Evolutionary conservation across 2,797 vertebrate genomes (phyloP).

Genomic region (Sarcophilus harrisii): DNA sequence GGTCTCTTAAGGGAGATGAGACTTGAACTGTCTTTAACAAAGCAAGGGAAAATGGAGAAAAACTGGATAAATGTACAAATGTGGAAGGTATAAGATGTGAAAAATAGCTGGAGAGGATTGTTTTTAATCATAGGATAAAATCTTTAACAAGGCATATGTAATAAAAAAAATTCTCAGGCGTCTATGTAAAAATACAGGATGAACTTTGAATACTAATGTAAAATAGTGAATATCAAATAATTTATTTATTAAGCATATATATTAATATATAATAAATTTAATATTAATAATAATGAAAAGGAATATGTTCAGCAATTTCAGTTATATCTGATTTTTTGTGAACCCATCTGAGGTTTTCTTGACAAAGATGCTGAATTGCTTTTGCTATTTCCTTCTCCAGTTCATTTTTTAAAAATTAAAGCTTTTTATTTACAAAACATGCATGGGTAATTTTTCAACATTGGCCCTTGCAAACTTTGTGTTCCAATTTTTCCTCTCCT

Average conservation of each 20-base stretch:
- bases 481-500: too few relatives aligned
- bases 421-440: too few relatives aligned
- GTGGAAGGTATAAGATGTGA: background rate
- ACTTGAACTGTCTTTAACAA: background rate
- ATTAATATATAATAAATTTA: background rate
- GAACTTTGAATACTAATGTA: background rate
- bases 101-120: background rate
- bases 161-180: background rate
- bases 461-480: too few relatives aligned
- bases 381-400: background rate
- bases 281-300: background rate
- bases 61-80: background rate
- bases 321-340: background rate
- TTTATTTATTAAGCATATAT: too few relatives aligned
- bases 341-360: background rate
- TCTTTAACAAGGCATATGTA: background rate
- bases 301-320: background rate
- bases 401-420: background rate
- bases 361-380: background rate
- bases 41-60: background rate
- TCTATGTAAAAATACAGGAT: background rate
- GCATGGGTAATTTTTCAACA: too few relatives aligned
- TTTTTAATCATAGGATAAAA: background rate
- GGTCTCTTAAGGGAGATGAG: background rate
- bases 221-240: background rate